A percentile compares a stretch with the other conserved stretches of the same genome.
Conservation (phyloP, 2,888 invertebrate genomes). For the Lithophane socia region DNA sequence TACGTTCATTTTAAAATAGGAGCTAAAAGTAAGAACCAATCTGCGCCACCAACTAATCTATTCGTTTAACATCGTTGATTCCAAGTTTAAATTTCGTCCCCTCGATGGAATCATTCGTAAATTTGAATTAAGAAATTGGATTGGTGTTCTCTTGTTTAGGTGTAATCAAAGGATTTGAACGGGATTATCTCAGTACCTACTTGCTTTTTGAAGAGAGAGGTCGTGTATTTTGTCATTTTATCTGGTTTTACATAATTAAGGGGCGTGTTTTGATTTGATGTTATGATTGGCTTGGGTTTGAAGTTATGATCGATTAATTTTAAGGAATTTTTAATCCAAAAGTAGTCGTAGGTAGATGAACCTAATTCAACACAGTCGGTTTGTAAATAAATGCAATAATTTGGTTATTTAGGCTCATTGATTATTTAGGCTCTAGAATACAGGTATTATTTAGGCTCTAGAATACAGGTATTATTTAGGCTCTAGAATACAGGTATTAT, state of each 20-base stretch:
- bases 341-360: background rate
- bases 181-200: conserved; percentile 52
- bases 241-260: conserved; percentile 45
- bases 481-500: background rate
- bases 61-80: conserved; percentile 58
- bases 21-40: conserved; percentile 23
- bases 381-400: background rate
- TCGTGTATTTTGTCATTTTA: conserved; percentile 47
- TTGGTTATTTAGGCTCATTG: background rate
- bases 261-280: conserved; percentile 25
- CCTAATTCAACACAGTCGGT: background rate
- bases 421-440: too few species aligned
- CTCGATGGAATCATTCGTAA: conserved; percentile 68
- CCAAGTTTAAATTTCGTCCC: conserved; percentile 72
- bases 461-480: background rate
- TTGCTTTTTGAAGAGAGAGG: conserved; percentile 40
- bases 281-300: conserved; percentile 29
- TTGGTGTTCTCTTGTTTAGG: conserved; percentile 70
- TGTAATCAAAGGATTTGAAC: conserved; percentile 65
- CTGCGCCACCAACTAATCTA: conserved; percentile 51
- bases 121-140: conserved; percentile 79
- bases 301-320: conserved; percentile 50
- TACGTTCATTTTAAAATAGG: background rate
- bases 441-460: background rate
- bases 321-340: background rate